These are phyloP conservation scores for Prolemur simus DNA, from an alignment of 2,113 vertebrate genomes.

Conservation along the genomic window DNA sequence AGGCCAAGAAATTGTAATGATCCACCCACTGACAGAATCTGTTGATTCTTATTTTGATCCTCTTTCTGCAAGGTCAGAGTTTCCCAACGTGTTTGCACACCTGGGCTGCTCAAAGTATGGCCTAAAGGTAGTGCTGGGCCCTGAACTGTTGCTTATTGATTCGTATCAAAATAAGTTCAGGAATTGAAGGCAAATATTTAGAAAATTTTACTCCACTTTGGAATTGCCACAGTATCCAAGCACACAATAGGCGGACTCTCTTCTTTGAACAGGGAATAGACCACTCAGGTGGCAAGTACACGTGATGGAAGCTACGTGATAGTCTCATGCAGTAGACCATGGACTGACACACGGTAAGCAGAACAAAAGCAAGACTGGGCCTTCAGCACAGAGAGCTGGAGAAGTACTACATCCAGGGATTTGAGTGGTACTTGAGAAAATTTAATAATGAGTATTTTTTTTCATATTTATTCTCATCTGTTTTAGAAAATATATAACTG, in stretches of 20 bases:
- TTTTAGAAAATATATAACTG: not conserved
- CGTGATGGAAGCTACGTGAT: fast-evolving
- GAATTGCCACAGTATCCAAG: not conserved
- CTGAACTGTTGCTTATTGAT: not conserved
- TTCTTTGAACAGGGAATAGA: not conserved
- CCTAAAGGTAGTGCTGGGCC: not conserved
- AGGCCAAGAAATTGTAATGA: not conserved
- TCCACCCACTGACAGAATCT: not conserved
- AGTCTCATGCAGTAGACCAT: not conserved
- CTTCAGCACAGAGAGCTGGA: too few species aligned
- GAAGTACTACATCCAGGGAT: not conserved
- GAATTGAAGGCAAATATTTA: not conserved
- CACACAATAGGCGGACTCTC: too few species aligned
- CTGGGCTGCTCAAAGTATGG: too few species aligned
- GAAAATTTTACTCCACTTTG: not conserved
- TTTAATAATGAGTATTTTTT: not conserved
- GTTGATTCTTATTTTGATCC: not conserved
- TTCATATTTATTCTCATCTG: not conserved
- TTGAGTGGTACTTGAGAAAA: not conserved
- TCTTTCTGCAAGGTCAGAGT: not conserved
- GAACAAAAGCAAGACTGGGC: not conserved
- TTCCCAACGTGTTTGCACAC: not conserved
- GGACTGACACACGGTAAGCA: fast-evolving
- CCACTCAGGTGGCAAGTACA: fast-evolving
- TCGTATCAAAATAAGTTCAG: not conserved